Evolutionary conservation across 1,140 invertebrate species (phyloP).

Genomic region (Lethocerus indicus): DNA sequence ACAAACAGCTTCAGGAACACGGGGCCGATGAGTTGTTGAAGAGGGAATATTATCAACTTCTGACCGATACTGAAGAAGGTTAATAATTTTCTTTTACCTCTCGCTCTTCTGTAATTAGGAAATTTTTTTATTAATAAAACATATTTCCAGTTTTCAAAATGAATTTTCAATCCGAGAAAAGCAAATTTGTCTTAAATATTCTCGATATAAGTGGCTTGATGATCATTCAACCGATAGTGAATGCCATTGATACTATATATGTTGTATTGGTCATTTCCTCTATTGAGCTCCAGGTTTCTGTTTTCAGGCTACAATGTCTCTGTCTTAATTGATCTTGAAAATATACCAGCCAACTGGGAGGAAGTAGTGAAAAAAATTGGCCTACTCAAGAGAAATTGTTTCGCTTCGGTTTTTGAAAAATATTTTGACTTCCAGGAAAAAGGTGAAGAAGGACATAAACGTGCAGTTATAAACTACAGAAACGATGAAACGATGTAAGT

Average conservation of each 20-base stretch:
- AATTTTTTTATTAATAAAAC: too few species aligned
- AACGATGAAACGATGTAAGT: conserved; percentile 98
- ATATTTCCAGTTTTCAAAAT: too few species aligned
- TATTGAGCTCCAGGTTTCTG: conserved; percentile 1
- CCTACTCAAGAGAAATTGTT: conserved; percentile 93
- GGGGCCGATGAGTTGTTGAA: conserved; percentile 92
- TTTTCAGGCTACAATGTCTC: conserved; percentile 81
- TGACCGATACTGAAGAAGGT: conserved; percentile 74
- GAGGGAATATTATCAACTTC: conserved; percentile 71
- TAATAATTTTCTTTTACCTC: conserved; percentile 18
- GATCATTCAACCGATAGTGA: conserved; percentile 1
- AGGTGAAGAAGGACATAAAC: conserved; percentile 73
- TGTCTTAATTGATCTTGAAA: conserved; percentile 82
- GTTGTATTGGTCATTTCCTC: neutral
- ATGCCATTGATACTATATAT: neutral
- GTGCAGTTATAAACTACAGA: conserved; percentile 95
- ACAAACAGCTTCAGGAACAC: conserved; percentile 94
- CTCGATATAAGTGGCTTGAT: too few species aligned
- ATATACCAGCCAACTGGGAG: conserved; percentile 80
- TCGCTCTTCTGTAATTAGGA: neutral
- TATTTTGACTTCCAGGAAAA: conserved; percentile 97
- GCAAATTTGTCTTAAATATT: too few species aligned
- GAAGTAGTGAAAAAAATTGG: conserved; percentile 80
- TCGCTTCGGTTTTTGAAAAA: conserved; percentile 98
- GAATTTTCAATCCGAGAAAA: too few species aligned